Base-by-base conservation (phyloP, 2,113 vertebrate genomes). In the Syrmaticus mikado region DNA sequence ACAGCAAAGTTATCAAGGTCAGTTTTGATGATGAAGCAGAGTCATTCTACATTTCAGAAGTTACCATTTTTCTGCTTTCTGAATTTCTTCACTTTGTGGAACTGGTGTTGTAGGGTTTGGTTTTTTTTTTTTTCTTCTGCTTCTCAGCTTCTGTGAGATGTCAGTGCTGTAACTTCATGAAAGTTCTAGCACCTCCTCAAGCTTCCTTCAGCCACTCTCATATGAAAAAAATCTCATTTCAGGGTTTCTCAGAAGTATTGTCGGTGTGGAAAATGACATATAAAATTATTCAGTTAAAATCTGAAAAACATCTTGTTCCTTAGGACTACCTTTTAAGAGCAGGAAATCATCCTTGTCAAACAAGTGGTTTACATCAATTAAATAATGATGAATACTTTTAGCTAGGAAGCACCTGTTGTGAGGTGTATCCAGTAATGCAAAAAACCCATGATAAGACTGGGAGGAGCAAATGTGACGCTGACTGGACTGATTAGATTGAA, bases 111-210 rank as follows among this genome's bases (percentile, higher is more conserved):
- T 68, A 15, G 16, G 3, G 1, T 41, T 41, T 41, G 12, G 12
- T 15, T 41, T 15, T 15, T 15, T 4, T 17, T 11, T 10, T 2
- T 1, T 2, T 3, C 6, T 22, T 3, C 4, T 8, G 52, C 40
- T 93, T 91, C 10, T 88, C 41, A 76, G n/a, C 34, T 91, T 38
- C 58, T 90, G 50, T 68, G 61, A 40, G 70, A 85, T 86, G 25
- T 82, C 62, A 43, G 45, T 94, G 82, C 88, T 86, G 45, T 8
- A 91, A 83, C 48, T 84, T 95, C 74, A 96, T 95, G 84, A 84
- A 91, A 67, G 50, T 93, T 92, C 81, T 75, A 57, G 62, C 79
- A 38, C 50, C 73, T 86, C 48, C 32, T 92, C 38, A 28, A 52
- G 8, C 62, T 91, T 79, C 21, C 46, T 86, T 90, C 82, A 67